Evolutionary conservation across 2,888 invertebrate genomes (phyloP), one percentile per base, ranked within the genome.

Genomic region (Cyclophora punctaria): DNA sequence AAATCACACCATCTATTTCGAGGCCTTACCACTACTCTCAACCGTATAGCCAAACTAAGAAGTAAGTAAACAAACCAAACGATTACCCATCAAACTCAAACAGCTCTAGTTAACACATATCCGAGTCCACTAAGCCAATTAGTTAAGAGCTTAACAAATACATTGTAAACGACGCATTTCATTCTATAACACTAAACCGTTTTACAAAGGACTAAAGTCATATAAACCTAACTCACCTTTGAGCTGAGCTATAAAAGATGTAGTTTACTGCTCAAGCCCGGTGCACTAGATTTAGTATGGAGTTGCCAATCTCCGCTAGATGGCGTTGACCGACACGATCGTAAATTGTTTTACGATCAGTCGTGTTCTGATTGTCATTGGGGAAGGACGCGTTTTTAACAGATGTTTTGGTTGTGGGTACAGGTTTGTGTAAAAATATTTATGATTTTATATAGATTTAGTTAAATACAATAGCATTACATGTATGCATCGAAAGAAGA

Each of bases 221-320:
- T 82, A 81, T 78, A 80, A 82, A 71, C 78, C 82, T 80, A 77
- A 81, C 73, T 75, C 73, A 71, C 75, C 74, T 69, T 65, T 68
- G 60, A 73, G 73, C 77, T 78, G 60, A 73, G 61, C 75, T 62
- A 68, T 86, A 84, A 86, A 83, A 80, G 66, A 69, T 72, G 69
- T 73, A 74, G 71, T 78, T 76, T 74, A 72, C 58, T 46, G 51
- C 56, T 50, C 57, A 20, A 20, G 51, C 51, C 59, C 60, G 60
- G 69, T 65, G 69, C 66, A 64, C 69, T 59, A 66, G 74, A 68
- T 78, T 80, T 75, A 71, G 62, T 62, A 61, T 59, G 52, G 65
- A 71, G 75, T 71, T 76, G 73, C 75, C 81, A 82, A 82, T 84
- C 80, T 82, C 75, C 72, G 74, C 61, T 77, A 83, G 85, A 81